Percentiles rank a stretch among this genome's conserved stretches.
phyloP scores from a whole-genome alignment of 35 echinoderm and acorn worm genomes.

The Lytechinus variegatus region DNA sequence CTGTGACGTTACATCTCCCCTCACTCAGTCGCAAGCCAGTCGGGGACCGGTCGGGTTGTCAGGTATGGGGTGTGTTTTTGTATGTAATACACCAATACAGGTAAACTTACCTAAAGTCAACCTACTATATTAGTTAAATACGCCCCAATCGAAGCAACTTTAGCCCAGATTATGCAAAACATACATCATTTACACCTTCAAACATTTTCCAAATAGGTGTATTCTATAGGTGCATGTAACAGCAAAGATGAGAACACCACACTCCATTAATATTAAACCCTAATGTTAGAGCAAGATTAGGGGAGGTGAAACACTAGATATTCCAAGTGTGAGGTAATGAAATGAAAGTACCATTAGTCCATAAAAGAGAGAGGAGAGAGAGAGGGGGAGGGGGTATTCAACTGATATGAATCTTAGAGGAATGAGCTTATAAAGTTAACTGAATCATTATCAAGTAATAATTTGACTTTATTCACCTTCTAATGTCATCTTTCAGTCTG shows the following conservation, averaged over 20 bases:
- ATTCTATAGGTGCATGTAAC: background rate
- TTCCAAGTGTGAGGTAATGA: background rate
- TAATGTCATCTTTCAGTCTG: constrained; percentile 4
- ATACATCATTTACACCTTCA: background rate
- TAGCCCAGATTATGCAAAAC: too few relatives aligned
- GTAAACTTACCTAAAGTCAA: too few relatives aligned
- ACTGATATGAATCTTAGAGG: too few relatives aligned
- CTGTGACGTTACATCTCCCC: too few relatives aligned
- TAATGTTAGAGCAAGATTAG: background rate
- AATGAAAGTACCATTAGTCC: background rate
- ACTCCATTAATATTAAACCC: too few relatives aligned
- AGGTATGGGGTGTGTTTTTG: too few relatives aligned
- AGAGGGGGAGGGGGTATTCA: background rate
- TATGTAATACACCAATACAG: too few relatives aligned
- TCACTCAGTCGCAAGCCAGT: too few relatives aligned
- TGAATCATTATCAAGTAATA: background rate
- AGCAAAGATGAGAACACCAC: background rate
- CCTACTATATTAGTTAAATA: too few relatives aligned
- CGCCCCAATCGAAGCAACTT: too few relatives aligned
- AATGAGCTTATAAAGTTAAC: too few relatives aligned
- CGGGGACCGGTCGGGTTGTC: too few relatives aligned
- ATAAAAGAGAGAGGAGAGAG: background rate
- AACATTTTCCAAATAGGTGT: background rate
- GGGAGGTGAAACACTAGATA: background rate
- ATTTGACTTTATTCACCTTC: constrained; percentile 10